These are phyloP conservation scores for Triplophysa bombifrons DNA, from an alignment of 2,797 vertebrate species.

Conservation along the genomic window DNA sequence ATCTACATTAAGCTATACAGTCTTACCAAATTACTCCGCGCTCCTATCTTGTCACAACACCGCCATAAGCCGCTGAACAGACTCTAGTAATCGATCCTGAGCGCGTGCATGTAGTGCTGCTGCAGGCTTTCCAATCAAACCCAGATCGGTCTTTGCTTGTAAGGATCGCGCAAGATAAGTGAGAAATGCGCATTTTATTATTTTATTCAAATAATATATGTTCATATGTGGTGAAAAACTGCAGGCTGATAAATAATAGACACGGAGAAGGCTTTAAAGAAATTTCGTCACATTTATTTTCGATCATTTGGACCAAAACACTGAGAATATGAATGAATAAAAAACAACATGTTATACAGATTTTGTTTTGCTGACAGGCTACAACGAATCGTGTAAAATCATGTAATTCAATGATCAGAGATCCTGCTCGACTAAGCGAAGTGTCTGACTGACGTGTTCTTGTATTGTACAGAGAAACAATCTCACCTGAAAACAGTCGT, in stretches of 20 bases:
- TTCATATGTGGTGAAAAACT: neutral
- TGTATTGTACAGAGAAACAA: neutral
- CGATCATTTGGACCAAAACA: neutral
- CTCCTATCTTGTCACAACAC: constrained; percentile 10
- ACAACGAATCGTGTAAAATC: neutral
- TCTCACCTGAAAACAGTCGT: neutral
- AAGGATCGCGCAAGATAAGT: neutral
- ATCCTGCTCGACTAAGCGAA: neutral
- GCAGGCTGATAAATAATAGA: neutral
- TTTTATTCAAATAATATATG: neutral
- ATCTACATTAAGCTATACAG: neutral
- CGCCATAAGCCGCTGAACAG: constrained; percentile 61
- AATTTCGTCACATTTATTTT: neutral
- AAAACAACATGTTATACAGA: neutral
- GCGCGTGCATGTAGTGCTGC: constrained; percentile 57
- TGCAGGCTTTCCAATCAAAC: constrained; percentile 53
- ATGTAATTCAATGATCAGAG: neutral
- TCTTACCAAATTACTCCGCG: constrained; percentile 27
- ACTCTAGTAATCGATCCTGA: constrained; percentile 53
- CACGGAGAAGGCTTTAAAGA: no score
- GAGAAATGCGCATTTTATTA: neutral
- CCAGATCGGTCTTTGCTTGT: constrained; percentile 51
- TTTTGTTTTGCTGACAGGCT: neutral
- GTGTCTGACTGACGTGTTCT: neutral
- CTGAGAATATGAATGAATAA: neutral